Evolutionary conservation across 2,113 vertebrate genomes (phyloP).

Genomic region (Otis tarda): DNA sequence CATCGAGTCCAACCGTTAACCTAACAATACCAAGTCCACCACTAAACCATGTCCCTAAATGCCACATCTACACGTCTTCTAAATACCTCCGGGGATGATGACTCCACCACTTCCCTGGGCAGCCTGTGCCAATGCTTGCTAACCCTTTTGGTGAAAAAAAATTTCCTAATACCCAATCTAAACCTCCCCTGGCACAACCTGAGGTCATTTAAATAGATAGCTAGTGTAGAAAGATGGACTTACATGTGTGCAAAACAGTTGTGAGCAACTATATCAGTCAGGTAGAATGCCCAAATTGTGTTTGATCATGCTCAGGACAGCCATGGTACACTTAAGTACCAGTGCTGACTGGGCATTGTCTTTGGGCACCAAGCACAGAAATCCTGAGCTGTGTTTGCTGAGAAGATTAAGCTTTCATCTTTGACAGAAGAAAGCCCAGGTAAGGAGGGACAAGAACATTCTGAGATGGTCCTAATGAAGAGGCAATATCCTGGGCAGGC

Average conservation of each 20-base stretch:
- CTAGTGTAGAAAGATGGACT: neutral
- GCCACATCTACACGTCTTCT: neutral
- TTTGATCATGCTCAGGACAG: neutral
- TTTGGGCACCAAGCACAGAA: neutral
- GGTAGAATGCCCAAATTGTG: neutral
- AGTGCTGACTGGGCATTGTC: neutral
- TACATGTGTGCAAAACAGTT: neutral
- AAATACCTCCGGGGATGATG: neutral
- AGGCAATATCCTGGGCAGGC: neutral
- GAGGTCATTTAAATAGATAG: neutral
- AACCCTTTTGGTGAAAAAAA: neutral
- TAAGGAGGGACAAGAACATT: neutral
- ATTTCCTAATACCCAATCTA: neutral
- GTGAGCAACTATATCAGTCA: neutral
- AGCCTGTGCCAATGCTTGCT: neutral
- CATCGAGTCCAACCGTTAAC: neutral
- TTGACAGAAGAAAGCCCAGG: neutral
- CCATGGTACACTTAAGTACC: accelerated
- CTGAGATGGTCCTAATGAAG: neutral
- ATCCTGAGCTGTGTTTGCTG: neutral
- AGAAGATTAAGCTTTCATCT: neutral
- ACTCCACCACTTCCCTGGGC: neutral
- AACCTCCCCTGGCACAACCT: neutral
- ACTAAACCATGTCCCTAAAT: neutral
- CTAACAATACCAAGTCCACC: neutral